These are phyloP conservation scores for Amniataba percoides DNA, from an alignment of 2,797 vertebrate species.

Conservation along the genomic window DNA sequence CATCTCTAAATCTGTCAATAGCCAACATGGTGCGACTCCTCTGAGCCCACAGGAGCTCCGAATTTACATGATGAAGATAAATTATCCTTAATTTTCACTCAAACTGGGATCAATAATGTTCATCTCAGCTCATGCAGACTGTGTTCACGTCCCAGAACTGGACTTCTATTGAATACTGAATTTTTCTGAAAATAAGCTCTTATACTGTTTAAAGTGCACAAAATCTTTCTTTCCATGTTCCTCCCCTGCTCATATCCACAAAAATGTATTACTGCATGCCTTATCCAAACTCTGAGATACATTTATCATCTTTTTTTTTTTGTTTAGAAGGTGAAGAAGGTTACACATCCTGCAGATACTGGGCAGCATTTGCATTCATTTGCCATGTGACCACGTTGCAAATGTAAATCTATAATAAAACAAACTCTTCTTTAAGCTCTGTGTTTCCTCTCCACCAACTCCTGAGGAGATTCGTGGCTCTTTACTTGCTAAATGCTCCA, in stretches of 20 bases:
- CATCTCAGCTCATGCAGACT: not conserved
- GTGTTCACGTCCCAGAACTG: not conserved
- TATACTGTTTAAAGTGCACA: not conserved
- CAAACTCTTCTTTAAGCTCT: not conserved
- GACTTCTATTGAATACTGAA: not conserved
- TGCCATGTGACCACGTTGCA: not conserved
- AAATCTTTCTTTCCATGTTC: not conserved
- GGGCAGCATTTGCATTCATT: not conserved
- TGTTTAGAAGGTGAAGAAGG: not conserved
- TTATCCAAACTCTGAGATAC: not conserved
- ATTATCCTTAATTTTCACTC: not conserved
- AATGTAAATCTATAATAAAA: not conserved
- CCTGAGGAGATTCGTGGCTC: not conserved
- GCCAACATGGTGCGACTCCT: constrained; percentile 8
- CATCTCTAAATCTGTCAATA: constrained; percentile 50
- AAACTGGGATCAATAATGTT: not conserved
- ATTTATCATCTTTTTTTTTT: not conserved
- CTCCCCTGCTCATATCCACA: not conserved
- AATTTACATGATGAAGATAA: not conserved
- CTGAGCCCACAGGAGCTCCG: not conserved
- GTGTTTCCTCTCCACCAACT: not conserved
- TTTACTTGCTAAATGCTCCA: not conserved
- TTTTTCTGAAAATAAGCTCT: not conserved
- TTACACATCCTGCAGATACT: not conserved
- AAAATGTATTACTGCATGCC: not conserved